Conservation (phyloP, 23 tunicate species). For the Clavelina lepadiformis region DNA sequence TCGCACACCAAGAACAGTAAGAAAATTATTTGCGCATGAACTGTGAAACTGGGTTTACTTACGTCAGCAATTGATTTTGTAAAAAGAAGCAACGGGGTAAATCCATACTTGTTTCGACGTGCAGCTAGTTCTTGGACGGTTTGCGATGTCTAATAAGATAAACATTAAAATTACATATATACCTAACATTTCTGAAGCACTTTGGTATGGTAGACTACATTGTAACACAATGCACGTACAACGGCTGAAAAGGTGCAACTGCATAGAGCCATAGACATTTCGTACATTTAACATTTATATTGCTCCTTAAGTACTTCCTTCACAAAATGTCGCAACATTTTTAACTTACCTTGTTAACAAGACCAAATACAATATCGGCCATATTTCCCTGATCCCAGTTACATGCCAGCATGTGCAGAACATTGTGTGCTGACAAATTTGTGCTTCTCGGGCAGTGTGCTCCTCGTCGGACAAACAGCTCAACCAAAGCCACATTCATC, state of each 20-base stretch:
- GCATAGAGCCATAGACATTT: too few relatives aligned
- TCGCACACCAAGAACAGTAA: too few relatives aligned
- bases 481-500: conserved; percentile 80
- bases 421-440: conserved; percentile 68
- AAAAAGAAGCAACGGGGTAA: conserved; percentile 81
- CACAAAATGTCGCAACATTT: too few relatives aligned
- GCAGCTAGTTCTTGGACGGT: conserved; percentile 70
- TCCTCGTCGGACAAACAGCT: conserved; percentile 63
- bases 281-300: too few relatives aligned
- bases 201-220: too few relatives aligned
- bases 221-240: too few relatives aligned
- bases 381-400: conserved; percentile 87
- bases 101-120: conserved; percentile 73
- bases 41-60: too few relatives aligned
- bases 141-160: conserved; percentile 62
- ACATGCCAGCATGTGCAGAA: conserved; percentile 83
- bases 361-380: conserved; percentile 88
- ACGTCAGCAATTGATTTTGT: conserved; percentile 90
- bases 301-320: too few relatives aligned
- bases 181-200: too few relatives aligned
- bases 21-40: too few relatives aligned
- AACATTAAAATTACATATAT: too few relatives aligned
- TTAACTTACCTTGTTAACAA: conserved; percentile 81
- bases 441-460: conserved; percentile 85
- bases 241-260: too few relatives aligned